These are phyloP conservation scores for Berghia stephanieae DNA, from an alignment of 1,140 invertebrate species.

Conservation along the genomic window DNA sequence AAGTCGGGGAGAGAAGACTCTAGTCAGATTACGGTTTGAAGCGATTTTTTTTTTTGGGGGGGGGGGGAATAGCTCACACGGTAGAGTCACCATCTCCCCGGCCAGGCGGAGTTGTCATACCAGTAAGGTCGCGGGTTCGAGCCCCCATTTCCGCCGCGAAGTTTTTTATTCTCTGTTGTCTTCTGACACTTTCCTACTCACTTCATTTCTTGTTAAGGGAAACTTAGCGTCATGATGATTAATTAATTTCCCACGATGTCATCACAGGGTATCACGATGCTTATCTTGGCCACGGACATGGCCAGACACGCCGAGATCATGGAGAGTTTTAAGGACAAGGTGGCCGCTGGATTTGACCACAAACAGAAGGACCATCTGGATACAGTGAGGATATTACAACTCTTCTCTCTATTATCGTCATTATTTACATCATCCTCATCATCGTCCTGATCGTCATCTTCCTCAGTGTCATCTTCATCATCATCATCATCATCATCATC, in stretches of 20 bases:
- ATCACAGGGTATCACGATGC: slow-evolving; percentile 63
- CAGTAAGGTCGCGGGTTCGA: too few relatives aligned
- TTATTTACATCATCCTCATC: not conserved
- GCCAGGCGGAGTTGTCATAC: too few relatives aligned
- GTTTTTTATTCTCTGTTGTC: too few relatives aligned
- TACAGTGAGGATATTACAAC: slow-evolving; percentile 45
- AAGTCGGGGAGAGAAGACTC: too few relatives aligned
- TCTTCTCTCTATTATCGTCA: not conserved
- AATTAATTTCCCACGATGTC: not conserved
- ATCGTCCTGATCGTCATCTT: too few relatives aligned
- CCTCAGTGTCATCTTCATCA: not conserved
- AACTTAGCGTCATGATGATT: not conserved
- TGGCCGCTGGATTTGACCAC: slow-evolving; percentile 59
- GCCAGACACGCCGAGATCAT: slow-evolving; percentile 66
- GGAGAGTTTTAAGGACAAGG: slow-evolving; percentile 63
- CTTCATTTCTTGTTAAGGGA: too few relatives aligned
- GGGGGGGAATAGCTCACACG: too few relatives aligned
- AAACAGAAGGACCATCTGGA: slow-evolving; percentile 61
- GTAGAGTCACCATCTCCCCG: too few relatives aligned
- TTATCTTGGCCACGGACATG: slow-evolving; percentile 69
- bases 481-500: not conserved
- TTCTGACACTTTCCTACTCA: too few relatives aligned
- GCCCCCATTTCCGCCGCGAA: too few relatives aligned
- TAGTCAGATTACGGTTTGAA: too few relatives aligned
- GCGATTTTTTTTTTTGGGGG: too few relatives aligned